These are phyloP conservation scores for Ibycter americanus DNA, from an alignment of 2,797 vertebrate genomes.

Conservation along the genomic window DNA sequence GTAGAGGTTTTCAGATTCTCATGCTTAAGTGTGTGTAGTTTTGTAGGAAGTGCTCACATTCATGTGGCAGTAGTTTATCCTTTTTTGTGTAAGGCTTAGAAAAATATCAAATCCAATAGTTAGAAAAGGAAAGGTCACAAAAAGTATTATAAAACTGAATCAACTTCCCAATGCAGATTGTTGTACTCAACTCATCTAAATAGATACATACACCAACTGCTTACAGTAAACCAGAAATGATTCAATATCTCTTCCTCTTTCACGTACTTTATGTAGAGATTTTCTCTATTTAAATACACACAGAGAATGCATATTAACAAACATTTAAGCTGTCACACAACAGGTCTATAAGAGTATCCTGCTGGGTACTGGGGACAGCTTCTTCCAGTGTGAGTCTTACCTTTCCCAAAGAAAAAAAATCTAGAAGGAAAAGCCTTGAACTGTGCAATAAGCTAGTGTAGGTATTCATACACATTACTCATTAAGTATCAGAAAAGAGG, in stretches of 20 bases:
- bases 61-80: not conserved
- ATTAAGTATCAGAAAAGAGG: not conserved
- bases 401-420: not conserved
- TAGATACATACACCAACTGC: not conserved
- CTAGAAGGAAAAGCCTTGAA: not conserved
- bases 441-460: not conserved
- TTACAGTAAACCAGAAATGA: not conserved
- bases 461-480: not conserved
- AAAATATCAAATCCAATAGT: not conserved
- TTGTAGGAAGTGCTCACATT: not conserved
- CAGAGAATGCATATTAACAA: not conserved
- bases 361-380: not conserved
- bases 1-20: not conserved
- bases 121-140: not conserved
- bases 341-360: not conserved
- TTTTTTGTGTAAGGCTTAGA: not conserved
- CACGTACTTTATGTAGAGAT: not conserved
- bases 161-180: not conserved
- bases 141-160: not conserved
- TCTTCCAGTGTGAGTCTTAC: not conserved
- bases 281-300: not conserved
- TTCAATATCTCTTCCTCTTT: not conserved
- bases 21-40: not conserved
- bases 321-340: not conserved
- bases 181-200: not conserved